phyloP scores from a whole-genome alignment of 2,888 invertebrate genomes.

The Pyralis farinalis region DNA sequence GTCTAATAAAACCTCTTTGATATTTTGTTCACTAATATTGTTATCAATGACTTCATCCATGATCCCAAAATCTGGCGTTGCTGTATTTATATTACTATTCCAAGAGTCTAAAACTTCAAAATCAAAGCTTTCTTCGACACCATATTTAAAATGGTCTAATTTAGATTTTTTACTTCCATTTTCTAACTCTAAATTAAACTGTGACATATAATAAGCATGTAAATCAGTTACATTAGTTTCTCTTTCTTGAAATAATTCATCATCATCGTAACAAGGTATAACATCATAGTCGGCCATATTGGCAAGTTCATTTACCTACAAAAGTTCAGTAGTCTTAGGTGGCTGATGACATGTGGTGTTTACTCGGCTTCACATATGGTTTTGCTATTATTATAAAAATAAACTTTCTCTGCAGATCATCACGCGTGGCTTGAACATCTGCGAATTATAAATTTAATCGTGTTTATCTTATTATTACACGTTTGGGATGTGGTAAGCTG shows the following conservation, averaged over 20 bases:
- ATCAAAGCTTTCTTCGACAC: slow-evolving; percentile 67
- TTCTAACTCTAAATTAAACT: slow-evolving; percentile 73
- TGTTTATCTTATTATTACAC: slow-evolving; percentile 55
- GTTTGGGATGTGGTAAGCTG: slow-evolving; percentile 47
- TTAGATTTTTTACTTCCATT: slow-evolving; percentile 53
- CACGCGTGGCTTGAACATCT: slow-evolving; percentile 72
- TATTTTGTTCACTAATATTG: slow-evolving; percentile 65
- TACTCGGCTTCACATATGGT: slow-evolving; percentile 63
- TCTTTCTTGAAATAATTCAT: slow-evolving; percentile 58
- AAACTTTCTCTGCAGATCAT: slow-evolving; percentile 73
- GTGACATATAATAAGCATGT: slow-evolving; percentile 75
- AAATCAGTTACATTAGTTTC: slow-evolving; percentile 62
- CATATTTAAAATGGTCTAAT: slow-evolving; percentile 58
- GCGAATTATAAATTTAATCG: slow-evolving; percentile 73
- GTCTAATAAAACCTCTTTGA: slow-evolving; percentile 69
- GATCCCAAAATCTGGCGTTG: slow-evolving; percentile 53
- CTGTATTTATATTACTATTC: slow-evolving; percentile 31
- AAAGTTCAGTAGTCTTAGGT: slow-evolving; percentile 70
- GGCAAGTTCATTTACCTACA: slow-evolving; percentile 66
- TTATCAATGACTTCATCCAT: slow-evolving; percentile 62
- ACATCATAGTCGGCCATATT: slow-evolving; percentile 69
- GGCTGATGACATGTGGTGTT: slow-evolving; percentile 68
- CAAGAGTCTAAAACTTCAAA: slow-evolving; percentile 64
- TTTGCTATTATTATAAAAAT: slow-evolving; percentile 80
- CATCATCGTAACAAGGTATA: slow-evolving; percentile 60